Evolutionary conservation across 2,797 vertebrate species (phyloP), one percentile per base, ranked within the genome.

Genomic region (Takifugu rubripes): DNA sequence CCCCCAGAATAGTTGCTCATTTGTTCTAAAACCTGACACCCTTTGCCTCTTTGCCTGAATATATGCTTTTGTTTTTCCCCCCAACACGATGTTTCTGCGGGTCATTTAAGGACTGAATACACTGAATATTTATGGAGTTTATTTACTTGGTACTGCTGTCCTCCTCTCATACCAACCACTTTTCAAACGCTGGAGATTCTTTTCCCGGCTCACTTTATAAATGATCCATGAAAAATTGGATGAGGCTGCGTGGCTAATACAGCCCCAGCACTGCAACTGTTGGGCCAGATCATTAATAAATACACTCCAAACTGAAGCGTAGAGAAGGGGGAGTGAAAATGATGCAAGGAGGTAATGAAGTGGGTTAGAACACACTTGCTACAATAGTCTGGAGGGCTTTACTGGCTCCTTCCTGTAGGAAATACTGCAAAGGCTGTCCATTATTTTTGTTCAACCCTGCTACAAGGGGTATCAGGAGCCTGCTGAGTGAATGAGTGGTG

Each of bases 261-360:
- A 70, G 62, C 65, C 66, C 81, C 66, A 74, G 75, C 72, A 72
- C 64, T 72, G 66, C 63, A 54, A 67, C 77, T 65, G 56, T 46
- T 68, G 73, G 60, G 74, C 72, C 72, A 55, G 56, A 51, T 69
- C 73, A 80, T 84, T 84, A 90, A 90, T 89, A 81, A 87, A 87
- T 84, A 79, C 54, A 58, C 68, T 79, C 62, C 45, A 68, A 78
- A 81, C 77, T 66, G 59, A 69, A 81, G 70, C 49, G 40, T n/a
- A 53, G 60, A 69, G 61, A 68, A 64, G 59, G 43, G 58, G 24
- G 55, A 46, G 61, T 14, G 44, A 47, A 68, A 79, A 50, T 44
- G 64, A 57, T 50, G 56, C 50, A 70, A 60, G 58, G 43, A 74
- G 70, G 68, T 79, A 81, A 84, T 79, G 77, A 83, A 84, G 71